These are phyloP conservation scores for Ellobium chinense DNA, from an alignment of 2,888 invertebrate species.

Conservation along the genomic window DNA sequence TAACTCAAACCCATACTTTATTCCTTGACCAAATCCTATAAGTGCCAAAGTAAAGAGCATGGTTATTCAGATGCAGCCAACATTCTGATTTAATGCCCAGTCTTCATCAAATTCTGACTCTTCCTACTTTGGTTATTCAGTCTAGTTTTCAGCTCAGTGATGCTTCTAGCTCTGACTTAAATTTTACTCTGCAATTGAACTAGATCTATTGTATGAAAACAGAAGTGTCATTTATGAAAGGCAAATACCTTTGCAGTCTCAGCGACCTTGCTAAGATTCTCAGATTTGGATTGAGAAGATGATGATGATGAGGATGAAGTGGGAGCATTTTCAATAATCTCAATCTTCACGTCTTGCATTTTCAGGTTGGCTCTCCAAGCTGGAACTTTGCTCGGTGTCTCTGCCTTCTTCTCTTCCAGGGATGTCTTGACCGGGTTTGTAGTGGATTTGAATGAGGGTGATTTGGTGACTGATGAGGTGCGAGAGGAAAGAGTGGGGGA, in stretches of 20 bases:
- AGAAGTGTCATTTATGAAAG: too few relatives aligned
- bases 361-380: slow-evolving; percentile 62
- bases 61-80: too few relatives aligned
- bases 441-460: slow-evolving; percentile 30
- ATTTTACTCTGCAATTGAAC: too few relatives aligned
- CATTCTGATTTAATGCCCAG: too few relatives aligned
- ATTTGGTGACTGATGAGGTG: slow-evolving; percentile 25
- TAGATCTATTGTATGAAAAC: too few relatives aligned
- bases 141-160: too few relatives aligned
- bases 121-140: too few relatives aligned
- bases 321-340: slow-evolving; percentile 67
- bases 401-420: not conserved
- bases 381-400: slow-evolving; percentile 39
- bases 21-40: too few relatives aligned
- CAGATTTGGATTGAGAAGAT: slow-evolving; percentile 22
- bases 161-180: too few relatives aligned
- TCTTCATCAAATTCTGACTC: too few relatives aligned
- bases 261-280: slow-evolving; percentile 16
- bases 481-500: slow-evolving; percentile 15
- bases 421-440: not conserved
- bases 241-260: slow-evolving; percentile 36
- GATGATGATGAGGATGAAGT: not conserved
- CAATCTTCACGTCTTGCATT: slow-evolving; percentile 65
- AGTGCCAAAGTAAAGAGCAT: too few relatives aligned
- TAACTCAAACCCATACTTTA: too few relatives aligned